These are phyloP conservation scores for Phymastichus coffea DNA, from an alignment of 1,140 invertebrate genomes.

Conservation along the genomic window DNA sequence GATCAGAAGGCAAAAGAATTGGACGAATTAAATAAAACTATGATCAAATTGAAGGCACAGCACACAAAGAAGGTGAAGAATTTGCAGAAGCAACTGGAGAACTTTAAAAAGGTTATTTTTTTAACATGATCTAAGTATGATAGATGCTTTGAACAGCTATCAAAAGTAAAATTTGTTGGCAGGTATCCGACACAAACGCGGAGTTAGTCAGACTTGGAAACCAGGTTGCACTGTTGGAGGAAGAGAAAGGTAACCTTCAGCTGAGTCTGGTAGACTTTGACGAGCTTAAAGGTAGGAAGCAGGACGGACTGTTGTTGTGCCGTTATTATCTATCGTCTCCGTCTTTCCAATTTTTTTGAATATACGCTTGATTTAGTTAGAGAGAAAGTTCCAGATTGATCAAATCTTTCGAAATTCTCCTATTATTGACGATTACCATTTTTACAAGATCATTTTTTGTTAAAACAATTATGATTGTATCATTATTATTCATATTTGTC, in stretches of 20 bases:
- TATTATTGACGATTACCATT: background rate
- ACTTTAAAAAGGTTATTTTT: slow-evolving; percentile 65
- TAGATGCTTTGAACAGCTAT: slow-evolving; percentile 20
- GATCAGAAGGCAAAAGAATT: slow-evolving; percentile 63
- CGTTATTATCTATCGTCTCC: slow-evolving; percentile 36
- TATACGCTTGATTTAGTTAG: background rate
- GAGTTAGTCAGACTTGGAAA: slow-evolving; percentile 73
- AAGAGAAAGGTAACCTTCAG: slow-evolving; percentile 87
- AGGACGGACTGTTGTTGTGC: slow-evolving; percentile 41
- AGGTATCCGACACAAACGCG: slow-evolving; percentile 65
- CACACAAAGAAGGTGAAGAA: slow-evolving; percentile 79
- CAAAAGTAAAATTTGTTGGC: slow-evolving; percentile 18
- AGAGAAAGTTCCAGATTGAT: background rate
- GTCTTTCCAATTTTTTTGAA: background rate
- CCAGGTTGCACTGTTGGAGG: slow-evolving; percentile 79
- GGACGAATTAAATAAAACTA: slow-evolving; percentile 75
- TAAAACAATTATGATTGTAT: too few relatives aligned
- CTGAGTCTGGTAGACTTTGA: slow-evolving; percentile 80
- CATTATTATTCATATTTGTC: too few relatives aligned
- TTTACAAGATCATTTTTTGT: too few relatives aligned
- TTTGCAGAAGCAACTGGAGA: slow-evolving; percentile 78
- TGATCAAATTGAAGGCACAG: slow-evolving; percentile 81
- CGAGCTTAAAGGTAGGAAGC: slow-evolving; percentile 70
- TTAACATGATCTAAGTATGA: slow-evolving; percentile 5
- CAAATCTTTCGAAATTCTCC: background rate